Evolutionary conservation across 2,888 invertebrate species (phyloP).

Genomic region (Philonicus albiceps): DNA sequence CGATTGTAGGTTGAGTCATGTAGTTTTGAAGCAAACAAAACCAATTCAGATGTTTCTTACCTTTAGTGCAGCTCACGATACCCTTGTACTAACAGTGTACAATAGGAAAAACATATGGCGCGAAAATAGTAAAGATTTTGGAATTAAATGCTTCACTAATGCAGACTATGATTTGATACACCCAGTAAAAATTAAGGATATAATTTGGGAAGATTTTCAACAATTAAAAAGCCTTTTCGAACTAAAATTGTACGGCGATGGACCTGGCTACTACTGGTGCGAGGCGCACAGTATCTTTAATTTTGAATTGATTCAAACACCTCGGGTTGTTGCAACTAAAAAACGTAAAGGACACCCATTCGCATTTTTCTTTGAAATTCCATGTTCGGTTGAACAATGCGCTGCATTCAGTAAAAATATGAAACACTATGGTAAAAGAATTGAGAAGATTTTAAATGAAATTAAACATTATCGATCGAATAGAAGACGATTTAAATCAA

Average conservation of each 20-base stretch:
- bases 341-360: conserved; percentile 56
- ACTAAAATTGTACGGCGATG: conserved; percentile 65
- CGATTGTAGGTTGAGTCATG: background rate
- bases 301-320: conserved; percentile 65
- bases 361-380: conserved; percentile 55
- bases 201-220: conserved; percentile 55
- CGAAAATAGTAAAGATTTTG: conserved; percentile 55
- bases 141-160: conserved; percentile 70
- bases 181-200: conserved; percentile 63
- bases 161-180: conserved; percentile 65
- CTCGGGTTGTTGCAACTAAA: conserved; percentile 65
- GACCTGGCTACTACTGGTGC: conserved; percentile 73
- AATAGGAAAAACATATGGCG: conserved; percentile 67
- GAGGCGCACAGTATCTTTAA: conserved; percentile 66
- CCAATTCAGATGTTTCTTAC: conserved; percentile 45
- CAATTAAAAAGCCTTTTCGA: conserved; percentile 62
- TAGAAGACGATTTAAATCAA: conserved; percentile 44
- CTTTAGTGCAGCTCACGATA: conserved; percentile 51
- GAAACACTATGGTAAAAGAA: conserved; percentile 43
- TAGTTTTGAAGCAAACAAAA: conserved; percentile 40
- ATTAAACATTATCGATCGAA: conserved; percentile 43
- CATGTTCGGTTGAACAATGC: conserved; percentile 51
- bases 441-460: conserved; percentile 45
- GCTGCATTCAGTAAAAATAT: conserved; percentile 29
- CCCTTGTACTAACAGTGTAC: conserved; percentile 66